These are phyloP conservation scores for Aphrocallistes beatrix DNA, from an alignment of 37 sponge, comb jelly and placozoan genomes.

Conservation along the genomic window DNA sequence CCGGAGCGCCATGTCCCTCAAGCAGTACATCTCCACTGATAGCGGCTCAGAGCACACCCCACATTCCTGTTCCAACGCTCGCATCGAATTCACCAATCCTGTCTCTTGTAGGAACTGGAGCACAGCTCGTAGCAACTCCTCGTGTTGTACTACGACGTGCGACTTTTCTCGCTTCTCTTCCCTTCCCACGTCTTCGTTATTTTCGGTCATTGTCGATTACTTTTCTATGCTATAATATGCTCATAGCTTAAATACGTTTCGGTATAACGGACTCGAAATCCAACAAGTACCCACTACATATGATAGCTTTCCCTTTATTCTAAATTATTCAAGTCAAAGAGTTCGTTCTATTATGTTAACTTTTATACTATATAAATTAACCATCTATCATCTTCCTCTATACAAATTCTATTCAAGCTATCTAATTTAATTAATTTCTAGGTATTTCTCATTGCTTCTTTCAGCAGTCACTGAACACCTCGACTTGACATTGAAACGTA, in stretches of 20 bases:
- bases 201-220: neutral
- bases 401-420: no score
- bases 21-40: conserved; percentile 34
- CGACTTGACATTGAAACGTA: neutral
- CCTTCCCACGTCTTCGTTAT: neutral
- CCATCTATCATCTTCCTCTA: no score
- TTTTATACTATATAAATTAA: no score
- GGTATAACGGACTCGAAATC: no score
- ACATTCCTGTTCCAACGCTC: conserved; percentile 22
- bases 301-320: no score
- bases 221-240: no score
- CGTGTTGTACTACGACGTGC: conserved; percentile 23
- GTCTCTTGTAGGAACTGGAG: conserved; percentile 32
- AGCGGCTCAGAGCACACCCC: neutral
- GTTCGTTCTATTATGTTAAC: no score
- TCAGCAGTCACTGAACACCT: conserved; percentile 8
- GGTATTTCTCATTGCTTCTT: neutral
- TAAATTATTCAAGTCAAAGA: no score
- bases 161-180: neutral
- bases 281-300: no score
- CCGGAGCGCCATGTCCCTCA: conserved; percentile 43
- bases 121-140: conserved; percentile 24
- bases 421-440: neutral
- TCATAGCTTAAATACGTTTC: no score
- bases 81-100: conserved; percentile 31